Base-by-base conservation (phyloP, 2,888 invertebrate species). In the Spisula solida region DNA sequence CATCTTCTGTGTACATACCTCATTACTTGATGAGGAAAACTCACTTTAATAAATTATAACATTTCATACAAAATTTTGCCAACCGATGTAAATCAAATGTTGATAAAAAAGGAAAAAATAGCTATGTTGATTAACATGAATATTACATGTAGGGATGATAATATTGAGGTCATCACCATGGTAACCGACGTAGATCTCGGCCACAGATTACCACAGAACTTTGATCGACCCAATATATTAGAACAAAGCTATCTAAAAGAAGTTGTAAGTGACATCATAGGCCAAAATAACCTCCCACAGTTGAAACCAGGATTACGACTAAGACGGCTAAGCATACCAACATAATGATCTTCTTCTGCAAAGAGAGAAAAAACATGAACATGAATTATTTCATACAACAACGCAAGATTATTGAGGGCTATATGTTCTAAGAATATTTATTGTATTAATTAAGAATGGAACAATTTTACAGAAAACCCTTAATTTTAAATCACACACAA, bases 341-440 rank as follows among this genome's bases (percentile, higher is more conserved):
- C 97, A 98, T 98, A 98, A 98, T 98, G 97, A 98, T 98, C 98
- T 98, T 98, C 98, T 98, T 98, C 98, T 98, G 98, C 97, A 98
- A 96, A 93, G 82, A 89, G 89, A 90, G 92, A 94, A 94, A 94
- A 87, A 90, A 95, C 89, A 87, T 86, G 31, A 8, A 51, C 51
- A 51, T 51, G 51, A 51, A 51, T 51, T 10, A 51, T 51, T 5
- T 16, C 16, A 51, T 51, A 8, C 12, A 8, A 51, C 8, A 41
- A 41, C 4, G 4, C 41, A 41, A 41, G 41, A 5, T 8, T 41
- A 8, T 41, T 41, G 41, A 41, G 41, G 8, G 41, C 8, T 41
- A n/a, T 41, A 41, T 8, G 2, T 41, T 41, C 41, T 41, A 41
- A 41, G 8, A 2, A 41, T 41, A 41, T 41, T 41, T 41, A 41